Evolutionary conservation across 2,797 vertebrate genomes (phyloP).

Genomic region (Pteropus rufus): DNA sequence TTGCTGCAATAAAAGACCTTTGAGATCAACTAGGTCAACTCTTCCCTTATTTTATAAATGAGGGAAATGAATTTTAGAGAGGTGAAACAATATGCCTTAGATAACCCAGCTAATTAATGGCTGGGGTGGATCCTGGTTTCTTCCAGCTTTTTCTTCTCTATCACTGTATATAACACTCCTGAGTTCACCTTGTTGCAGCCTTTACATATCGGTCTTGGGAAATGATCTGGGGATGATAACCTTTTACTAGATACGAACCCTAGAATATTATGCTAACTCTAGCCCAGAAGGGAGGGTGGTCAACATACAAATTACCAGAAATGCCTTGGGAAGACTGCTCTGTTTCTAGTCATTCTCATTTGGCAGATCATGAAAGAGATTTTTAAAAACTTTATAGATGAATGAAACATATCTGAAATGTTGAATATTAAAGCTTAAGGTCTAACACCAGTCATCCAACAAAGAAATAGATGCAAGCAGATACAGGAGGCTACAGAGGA

Average conservation of each 20-base stretch:
- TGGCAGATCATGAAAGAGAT: neutral
- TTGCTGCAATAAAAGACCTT: conserved; percentile 55
- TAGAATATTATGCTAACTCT: neutral
- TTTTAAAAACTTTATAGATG: neutral
- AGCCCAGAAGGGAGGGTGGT: neutral
- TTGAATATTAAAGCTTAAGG: conserved; percentile 18
- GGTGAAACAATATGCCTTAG: neutral
- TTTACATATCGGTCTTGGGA: neutral
- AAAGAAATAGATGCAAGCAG: neutral
- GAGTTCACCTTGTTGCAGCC: neutral
- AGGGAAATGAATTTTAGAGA: neutral
- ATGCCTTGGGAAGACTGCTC: neutral
- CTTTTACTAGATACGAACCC: neutral
- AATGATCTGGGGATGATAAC: neutral
- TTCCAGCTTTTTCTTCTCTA: neutral
- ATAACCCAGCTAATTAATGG: neutral
- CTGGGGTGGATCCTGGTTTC: neutral
- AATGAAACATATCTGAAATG: neutral
- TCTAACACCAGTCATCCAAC: neutral
- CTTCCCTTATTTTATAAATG: conserved; percentile 35
- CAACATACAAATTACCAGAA: neutral
- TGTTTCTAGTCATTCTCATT: neutral
- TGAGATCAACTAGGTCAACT: conserved; percentile 59
- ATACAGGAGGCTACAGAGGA: neutral
- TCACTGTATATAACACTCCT: neutral